Evolutionary conservation across 2,113 vertebrate genomes (phyloP).

Genomic region (Microcebus murinus): DNA sequence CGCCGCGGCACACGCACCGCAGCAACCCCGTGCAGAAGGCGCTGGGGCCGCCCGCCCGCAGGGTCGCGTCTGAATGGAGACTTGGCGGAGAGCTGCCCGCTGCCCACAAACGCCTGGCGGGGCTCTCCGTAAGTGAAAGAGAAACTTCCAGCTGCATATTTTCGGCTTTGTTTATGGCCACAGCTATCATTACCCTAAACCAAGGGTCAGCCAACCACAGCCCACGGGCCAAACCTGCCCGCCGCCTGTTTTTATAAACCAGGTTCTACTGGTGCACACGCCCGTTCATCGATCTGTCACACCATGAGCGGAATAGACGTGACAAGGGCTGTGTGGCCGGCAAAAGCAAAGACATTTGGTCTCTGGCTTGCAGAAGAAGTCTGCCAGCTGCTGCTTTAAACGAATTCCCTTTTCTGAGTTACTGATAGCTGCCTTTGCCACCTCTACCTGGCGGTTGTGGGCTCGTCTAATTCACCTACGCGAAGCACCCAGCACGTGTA

Average conservation of each 20-base stretch:
- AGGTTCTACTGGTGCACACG: not conserved
- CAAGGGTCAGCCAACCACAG: not conserved
- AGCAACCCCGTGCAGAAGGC: rapidly evolving
- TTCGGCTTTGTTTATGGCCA: not conserved
- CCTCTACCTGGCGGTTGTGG: rapidly evolving
- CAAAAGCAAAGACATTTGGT: not conserved
- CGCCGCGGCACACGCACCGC: rapidly evolving
- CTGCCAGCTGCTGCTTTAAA: not conserved
- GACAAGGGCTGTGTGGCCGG: not conserved
- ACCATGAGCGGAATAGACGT: not conserved
- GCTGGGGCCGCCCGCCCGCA: rapidly evolving
- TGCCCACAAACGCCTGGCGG: not conserved
- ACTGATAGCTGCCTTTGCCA: not conserved
- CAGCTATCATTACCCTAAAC: not conserved
- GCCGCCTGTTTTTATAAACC: not conserved
- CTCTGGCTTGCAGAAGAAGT: not conserved
- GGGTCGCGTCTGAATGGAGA: not conserved
- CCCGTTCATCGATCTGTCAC: not conserved
- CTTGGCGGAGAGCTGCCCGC: not conserved
- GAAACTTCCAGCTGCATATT: not conserved
- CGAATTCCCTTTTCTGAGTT: rapidly evolving
- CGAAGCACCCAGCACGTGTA: rapidly evolving
- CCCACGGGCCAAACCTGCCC: not conserved
- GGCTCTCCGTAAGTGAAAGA: not conserved
- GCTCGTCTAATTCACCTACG: not conserved